These are phyloP conservation scores for Catharus bicknelli DNA, from an alignment of 2,113 vertebrate genomes.

Conservation along the genomic window DNA sequence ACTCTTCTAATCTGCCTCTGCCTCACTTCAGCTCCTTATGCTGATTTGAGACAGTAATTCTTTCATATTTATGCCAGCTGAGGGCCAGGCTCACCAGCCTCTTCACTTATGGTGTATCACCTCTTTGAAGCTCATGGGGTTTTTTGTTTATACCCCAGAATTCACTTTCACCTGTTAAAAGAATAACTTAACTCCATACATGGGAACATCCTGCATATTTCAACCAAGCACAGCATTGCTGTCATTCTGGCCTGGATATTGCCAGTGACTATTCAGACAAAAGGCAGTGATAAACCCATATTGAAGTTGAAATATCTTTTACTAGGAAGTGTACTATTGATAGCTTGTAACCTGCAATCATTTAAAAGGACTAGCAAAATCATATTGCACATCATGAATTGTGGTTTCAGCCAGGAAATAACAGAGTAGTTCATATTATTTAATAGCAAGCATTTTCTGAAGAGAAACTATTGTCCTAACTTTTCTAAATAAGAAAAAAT, in stretches of 20 bases:
- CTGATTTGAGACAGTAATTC: not conserved
- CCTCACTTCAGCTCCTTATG: not conserved
- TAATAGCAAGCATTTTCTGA: conserved; percentile 2
- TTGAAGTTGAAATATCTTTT: not conserved
- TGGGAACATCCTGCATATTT: not conserved
- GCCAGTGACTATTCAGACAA: not conserved
- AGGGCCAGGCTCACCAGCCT: not conserved
- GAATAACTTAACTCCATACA: not conserved
- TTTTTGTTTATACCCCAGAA: not conserved
- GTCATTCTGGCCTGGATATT: not conserved
- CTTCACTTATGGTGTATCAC: not conserved
- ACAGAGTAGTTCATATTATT: not conserved
- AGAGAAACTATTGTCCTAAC: not conserved
- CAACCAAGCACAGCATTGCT: not conserved
- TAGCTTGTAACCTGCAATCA: not conserved
- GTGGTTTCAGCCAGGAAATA: not conserved
- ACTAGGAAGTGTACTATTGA: not conserved
- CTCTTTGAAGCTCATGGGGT: not conserved
- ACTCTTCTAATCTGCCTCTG: not conserved
- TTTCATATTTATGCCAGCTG: not conserved
- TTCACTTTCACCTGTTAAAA: not conserved
- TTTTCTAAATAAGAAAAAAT: not conserved
- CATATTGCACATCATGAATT: not conserved
- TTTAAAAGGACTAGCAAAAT: not conserved
- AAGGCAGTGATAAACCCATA: not conserved